Base-by-base conservation (phyloP, 2,797 vertebrate species). In the Euthynnus affinis region DNA sequence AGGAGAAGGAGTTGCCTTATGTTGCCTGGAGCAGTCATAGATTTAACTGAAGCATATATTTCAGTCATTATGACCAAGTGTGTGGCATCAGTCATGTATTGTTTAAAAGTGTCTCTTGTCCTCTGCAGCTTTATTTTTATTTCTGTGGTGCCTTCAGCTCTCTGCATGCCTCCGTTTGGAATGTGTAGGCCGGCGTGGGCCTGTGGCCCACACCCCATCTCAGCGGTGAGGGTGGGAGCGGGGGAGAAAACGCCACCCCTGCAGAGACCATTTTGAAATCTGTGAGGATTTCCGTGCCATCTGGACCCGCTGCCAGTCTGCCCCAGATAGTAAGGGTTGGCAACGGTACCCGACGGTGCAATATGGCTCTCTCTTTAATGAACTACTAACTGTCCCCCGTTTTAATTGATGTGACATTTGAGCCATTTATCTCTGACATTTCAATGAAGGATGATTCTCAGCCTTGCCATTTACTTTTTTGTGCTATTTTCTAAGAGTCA, bases 341-440 rank as follows among this genome's bases (percentile, higher is more conserved):
- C 94, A 95, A 93, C 93, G 93, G 93, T 95, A 94, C 93, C 93
- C 92, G 92, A 95, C 93, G 91, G 93, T 95, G 94, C 94, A 95
- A 95, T 95, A 95, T 95, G 94, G 94, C 94, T 95, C 92, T 94
- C 92, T 94, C 93, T 95, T 94, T 95, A 95, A 95, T 95, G 93
- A 95, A 95, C 93, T 94, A 94, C 93, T 95, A 94, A 95, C 94
- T 94, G 94, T 94, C 94, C 93, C 93, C 93, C 91, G 92, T 94
- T 94, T 95, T 95, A 95, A 95, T 95, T 94, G 94, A 95, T 94
- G 93, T 95, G 94, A 95, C 94, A 95, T 95, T 95, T 95, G 91
- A 95, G 94, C 94, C 94, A 94, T 95, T 95, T 95, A 95, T 95
- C 93, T 94, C 93, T 95, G 94, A 95, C 94, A 95, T 95, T 95